These are phyloP conservation scores for Tanytarsus gracilentus DNA, from an alignment of 2,888 invertebrate species.

Conservation along the genomic window DNA sequence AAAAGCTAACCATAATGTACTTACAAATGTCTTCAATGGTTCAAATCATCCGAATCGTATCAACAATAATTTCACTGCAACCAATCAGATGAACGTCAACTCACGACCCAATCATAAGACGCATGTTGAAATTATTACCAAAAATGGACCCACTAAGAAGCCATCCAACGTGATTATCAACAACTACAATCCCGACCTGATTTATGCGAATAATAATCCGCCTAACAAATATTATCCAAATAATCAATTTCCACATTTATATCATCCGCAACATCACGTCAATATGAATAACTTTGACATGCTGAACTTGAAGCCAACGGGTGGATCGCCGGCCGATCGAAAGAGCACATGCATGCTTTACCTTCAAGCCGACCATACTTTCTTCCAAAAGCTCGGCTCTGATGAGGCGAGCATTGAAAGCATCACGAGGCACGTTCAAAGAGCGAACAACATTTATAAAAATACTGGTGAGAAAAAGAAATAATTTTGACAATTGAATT, in stretches of 20 bases:
- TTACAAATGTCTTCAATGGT: conserved; percentile 31
- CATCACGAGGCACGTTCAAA: conserved; percentile 88
- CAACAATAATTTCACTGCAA: conserved; percentile 31
- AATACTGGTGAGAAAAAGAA: conserved; percentile 55
- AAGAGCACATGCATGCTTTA: conserved; percentile 93
- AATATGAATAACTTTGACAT: conserved; percentile 38
- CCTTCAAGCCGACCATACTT: conserved; percentile 92
- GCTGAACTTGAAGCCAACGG: conserved; percentile 37
- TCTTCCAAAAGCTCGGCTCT: conserved; percentile 88
- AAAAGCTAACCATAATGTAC: conserved; percentile 31
- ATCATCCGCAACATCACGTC: conserved; percentile 50
- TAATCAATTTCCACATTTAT: conserved; percentile 27
- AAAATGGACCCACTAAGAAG: conserved; percentile 55
- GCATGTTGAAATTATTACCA: conserved; percentile 57
- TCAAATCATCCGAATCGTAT: conserved; percentile 28
- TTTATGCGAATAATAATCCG: conserved; percentile 34
- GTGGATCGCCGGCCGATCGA: conserved; percentile 65
- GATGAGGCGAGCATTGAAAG: conserved; percentile 93
- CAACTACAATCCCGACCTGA: conserved; percentile 46
- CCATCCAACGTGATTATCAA: conserved; percentile 53
- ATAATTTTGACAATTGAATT: neutral
- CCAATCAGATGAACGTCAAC: conserved; percentile 35
- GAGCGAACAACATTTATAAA: conserved; percentile 82
- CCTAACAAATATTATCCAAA: conserved; percentile 24
- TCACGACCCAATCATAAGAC: conserved; percentile 57